Base-by-base conservation (phyloP, 2,888 invertebrate species). In the Ochropleura plecta region DNA sequence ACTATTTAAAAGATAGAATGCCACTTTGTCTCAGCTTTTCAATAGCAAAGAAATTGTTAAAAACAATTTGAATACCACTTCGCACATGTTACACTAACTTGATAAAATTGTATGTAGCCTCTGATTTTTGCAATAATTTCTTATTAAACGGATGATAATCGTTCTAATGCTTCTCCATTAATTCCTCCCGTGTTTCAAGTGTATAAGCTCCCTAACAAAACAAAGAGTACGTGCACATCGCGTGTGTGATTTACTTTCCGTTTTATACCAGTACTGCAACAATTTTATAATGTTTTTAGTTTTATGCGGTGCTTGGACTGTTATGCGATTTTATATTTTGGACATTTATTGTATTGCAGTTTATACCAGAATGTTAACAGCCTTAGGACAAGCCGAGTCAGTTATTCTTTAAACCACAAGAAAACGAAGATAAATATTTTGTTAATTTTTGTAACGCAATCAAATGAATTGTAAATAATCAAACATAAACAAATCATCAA, bases 191-290 rank as follows among this genome's bases (percentile, higher is more conserved):
- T 18, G 0, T 14, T 2, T 46, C 62, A 42, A 75, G 63, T 81
- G 57, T 78, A 44, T 2, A 72, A 64, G 16, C 73, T 79, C 66
- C 75, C 46, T 62, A 73, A 87, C 20, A 49, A 40, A 70, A 84
- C 82, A 86, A 84, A 81, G 79, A 72, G 76, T 76, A 74, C 72
- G 71, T 80, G 53, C 40, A 70, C 70, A 86, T 88, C 78, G 88
- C 87, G 85, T 88, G 87, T 87, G 84, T 91, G 86, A 88, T 88
- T 90, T 91, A 91, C 91, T 91, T 90, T 90, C 88, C 84, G 88
- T 91, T 90, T 91, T 86, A 53, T 86, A 80, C 30, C 46, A 51
- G 70, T 62, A 77, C 69, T 86, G 71, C 79, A 44, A 84, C 76
- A 86, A 84, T 84, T 83, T 88, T 63, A 78, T 65, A 78, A 80